Conservation (phyloP, 2,113 vertebrate species). For the Leucopternis melanops region DNA sequence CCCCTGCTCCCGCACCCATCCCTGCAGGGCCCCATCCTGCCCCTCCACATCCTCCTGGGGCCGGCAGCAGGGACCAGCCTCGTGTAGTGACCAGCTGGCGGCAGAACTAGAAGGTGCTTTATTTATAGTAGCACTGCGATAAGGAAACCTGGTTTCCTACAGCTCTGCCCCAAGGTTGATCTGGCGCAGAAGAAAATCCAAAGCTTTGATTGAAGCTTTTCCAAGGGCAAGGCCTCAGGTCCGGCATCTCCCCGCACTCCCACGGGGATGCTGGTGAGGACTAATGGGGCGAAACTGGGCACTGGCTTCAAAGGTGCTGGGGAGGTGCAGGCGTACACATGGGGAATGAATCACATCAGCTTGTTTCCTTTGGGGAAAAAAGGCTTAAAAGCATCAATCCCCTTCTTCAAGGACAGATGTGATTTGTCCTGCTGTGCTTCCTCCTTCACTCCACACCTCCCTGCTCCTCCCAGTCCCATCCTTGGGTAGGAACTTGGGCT, state of each 20-base stretch:
- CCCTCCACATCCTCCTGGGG: fast-evolving
- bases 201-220: neutral
- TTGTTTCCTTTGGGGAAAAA: neutral
- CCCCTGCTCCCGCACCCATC: neutral
- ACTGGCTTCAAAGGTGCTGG: neutral
- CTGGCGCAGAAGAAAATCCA: neutral
- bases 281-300: neutral
- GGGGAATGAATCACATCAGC: neutral
- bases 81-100: too few species aligned
- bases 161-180: neutral
- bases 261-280: neutral
- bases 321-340: fast-evolving
- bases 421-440: neutral
- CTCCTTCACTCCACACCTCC: neutral
- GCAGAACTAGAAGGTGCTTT: neutral
- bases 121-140: neutral
- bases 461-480: neutral
- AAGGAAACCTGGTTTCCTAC: neutral
- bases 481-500: neutral
- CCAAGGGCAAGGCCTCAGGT: fast-evolving
- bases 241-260: fast-evolving
- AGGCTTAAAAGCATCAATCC: neutral
- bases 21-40: neutral
- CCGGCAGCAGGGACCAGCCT: neutral
- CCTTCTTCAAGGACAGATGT: neutral